phyloP scores from a whole-genome alignment of 2,113 vertebrate species.

The Synchiropus splendidus region DNA sequence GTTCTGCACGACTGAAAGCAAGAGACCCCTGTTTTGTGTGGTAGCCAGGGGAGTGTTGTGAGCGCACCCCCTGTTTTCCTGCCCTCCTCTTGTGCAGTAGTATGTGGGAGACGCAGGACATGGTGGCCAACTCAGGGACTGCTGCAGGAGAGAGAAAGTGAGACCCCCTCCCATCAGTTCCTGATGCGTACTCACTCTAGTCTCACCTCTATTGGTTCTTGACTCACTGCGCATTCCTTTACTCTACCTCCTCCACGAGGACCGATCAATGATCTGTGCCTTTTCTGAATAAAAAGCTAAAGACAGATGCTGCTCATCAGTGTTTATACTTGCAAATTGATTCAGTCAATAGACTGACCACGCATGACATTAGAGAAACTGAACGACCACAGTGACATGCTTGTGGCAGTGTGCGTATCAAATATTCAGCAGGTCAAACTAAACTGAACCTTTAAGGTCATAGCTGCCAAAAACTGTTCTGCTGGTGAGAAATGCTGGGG shows the following conservation, averaged over 20 bases:
- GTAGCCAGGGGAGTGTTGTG: conserved; percentile 43
- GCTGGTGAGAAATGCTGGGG: conserved; percentile 17
- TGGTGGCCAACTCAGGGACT: conserved; percentile 50
- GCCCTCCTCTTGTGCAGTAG: conserved; percentile 11
- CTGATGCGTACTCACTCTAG: conserved; percentile 1
- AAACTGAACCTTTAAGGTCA: conserved; percentile 7
- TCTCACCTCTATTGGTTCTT: conserved; percentile 6
- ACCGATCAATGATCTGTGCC: neutral
- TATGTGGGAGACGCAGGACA: conserved; percentile 50
- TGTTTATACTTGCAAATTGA: neutral
- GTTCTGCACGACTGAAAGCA: too few species aligned
- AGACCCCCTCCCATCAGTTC: neutral
- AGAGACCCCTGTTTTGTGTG: too few species aligned
- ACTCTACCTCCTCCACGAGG: neutral
- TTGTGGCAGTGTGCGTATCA: conserved; percentile 34
- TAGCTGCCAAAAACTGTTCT: neutral
- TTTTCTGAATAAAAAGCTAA: neutral
- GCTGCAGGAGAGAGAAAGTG: conserved; percentile 34
- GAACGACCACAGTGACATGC: conserved; percentile 38
- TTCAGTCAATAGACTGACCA: conserved; percentile 29
- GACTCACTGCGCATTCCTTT: conserved; percentile 10
- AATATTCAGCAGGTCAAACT: conserved; percentile 41
- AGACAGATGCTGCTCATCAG: too few species aligned
- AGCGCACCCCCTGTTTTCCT: neutral
- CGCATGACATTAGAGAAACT: conserved; percentile 8